Evolutionary conservation across 2,797 vertebrate species (phyloP).

Genomic region (Sarcoramphus papa): DNA sequence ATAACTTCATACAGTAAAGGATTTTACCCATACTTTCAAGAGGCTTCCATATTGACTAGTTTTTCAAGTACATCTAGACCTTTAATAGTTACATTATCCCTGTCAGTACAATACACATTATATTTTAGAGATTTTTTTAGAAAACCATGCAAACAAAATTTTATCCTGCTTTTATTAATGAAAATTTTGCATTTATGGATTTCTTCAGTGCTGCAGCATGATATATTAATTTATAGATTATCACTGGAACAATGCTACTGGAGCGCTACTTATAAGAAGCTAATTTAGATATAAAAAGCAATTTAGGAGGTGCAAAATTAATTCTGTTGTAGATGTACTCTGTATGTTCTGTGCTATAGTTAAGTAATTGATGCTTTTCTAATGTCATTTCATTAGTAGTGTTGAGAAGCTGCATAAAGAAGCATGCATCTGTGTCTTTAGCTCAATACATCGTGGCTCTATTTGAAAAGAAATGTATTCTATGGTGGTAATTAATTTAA

Average conservation of each 20-base stretch:
- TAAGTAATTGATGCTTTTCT: background rate
- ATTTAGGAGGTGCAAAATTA: background rate
- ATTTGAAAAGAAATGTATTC: background rate
- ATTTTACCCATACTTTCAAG: background rate
- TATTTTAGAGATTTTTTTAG: background rate
- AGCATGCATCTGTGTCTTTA: background rate
- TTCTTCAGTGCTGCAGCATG: background rate
- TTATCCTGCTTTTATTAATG: background rate
- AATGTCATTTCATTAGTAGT: background rate
- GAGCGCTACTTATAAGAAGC: background rate
- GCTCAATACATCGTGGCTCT: background rate
- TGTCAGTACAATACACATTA: background rate
- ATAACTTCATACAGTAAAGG: background rate
- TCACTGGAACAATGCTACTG: background rate
- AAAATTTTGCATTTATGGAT: background rate
- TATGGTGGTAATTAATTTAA: background rate
- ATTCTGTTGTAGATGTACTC: background rate
- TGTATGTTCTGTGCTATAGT: background rate
- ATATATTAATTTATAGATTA: background rate
- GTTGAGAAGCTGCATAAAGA: background rate
- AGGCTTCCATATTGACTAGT: background rate
- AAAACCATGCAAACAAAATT: background rate
- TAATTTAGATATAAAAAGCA: background rate
- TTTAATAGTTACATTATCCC: background rate
- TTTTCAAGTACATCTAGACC: background rate